These are phyloP conservation scores for Actinia tenebrosa DNA, from an alignment of 64 coral and sea anemone species.

Conservation along the genomic window DNA sequence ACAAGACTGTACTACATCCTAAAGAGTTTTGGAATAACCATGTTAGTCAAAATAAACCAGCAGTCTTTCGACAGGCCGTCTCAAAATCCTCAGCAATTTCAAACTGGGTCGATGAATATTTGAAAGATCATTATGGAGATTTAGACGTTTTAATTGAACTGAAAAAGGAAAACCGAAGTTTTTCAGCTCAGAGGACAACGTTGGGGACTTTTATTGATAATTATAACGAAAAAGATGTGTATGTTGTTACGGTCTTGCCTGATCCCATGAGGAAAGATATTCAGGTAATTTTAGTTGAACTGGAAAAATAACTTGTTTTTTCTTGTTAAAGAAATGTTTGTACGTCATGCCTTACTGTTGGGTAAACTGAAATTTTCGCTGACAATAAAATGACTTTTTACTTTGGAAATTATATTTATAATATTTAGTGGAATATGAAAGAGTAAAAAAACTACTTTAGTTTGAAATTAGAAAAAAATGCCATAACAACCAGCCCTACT, in stretches of 20 bases:
- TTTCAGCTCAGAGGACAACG: slow-evolving; percentile 72
- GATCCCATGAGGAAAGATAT: slow-evolving; percentile 79
- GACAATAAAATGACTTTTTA: too few species aligned
- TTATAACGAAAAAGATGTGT: slow-evolving; percentile 61
- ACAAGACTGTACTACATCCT: slow-evolving; percentile 48
- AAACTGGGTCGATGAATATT: slow-evolving; percentile 65
- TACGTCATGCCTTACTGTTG: too few species aligned
- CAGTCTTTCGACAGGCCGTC: slow-evolving; percentile 69
- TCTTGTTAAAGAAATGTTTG: neutral
- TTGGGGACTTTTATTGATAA: slow-evolving; percentile 61
- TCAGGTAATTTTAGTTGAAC: slow-evolving; percentile 32
- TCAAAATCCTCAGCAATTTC: slow-evolving; percentile 59
- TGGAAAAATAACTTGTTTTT: neutral
- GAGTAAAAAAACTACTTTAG: too few species aligned
- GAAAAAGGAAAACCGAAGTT: slow-evolving; percentile 67
- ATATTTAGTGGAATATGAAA: too few species aligned
- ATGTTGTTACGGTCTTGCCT: slow-evolving; percentile 75
- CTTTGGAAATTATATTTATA: too few species aligned
- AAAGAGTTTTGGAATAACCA: slow-evolving; percentile 76
- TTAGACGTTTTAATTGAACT: slow-evolving; percentile 84
- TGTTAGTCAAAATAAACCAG: slow-evolving; percentile 47
- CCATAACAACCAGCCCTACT: neutral
- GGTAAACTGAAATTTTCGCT: too few species aligned
- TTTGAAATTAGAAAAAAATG: neutral
- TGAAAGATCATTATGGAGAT: slow-evolving; percentile 69